Percentiles rank a stretch among this genome's conserved stretches.
These are phyloP conservation scores for Hippasteria phrygiana DNA, from an alignment of 53 echinoderm and acorn worm genomes.

Conservation along the genomic window DNA sequence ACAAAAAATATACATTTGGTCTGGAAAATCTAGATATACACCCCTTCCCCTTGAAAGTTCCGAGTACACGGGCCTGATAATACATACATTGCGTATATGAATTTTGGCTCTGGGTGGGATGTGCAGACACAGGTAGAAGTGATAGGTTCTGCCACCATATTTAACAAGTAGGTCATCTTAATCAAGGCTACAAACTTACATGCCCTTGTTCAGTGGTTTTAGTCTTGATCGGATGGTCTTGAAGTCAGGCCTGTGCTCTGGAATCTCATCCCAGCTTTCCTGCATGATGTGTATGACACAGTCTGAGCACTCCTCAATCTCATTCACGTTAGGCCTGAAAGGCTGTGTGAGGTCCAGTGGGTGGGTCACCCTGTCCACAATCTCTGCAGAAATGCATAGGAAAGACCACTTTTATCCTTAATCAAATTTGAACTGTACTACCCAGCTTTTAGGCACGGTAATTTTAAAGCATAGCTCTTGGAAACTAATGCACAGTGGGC, in stretches of 20 bases:
- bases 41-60: too few relatives aligned
- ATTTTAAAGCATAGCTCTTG: too few relatives aligned
- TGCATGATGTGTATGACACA: conserved; percentile 92
- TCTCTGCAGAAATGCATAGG: conserved; percentile 65
- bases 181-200: conserved; percentile 81
- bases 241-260: conserved; percentile 89
- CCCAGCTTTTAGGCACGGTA: too few relatives aligned
- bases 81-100: too few relatives aligned
- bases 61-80: too few relatives aligned
- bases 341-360: conserved; percentile 79
- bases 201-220: conserved; percentile 91
- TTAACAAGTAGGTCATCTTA: neutral
- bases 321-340: conserved; percentile 91
- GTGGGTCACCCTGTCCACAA: conserved; percentile 83
- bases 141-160: too few relatives aligned
- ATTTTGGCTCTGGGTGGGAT: too few relatives aligned
- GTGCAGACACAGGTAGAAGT: too few relatives aligned
- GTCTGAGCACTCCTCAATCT: conserved; percentile 83
- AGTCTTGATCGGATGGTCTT: conserved; percentile 82
- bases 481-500: too few relatives aligned
- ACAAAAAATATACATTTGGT: too few relatives aligned
- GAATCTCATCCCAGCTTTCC: conserved; percentile 88
- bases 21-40: too few relatives aligned
- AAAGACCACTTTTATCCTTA: neutral
- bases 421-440: too few relatives aligned